These are phyloP conservation scores for Stratiomys singularior DNA, from an alignment of 2,888 invertebrate species.

Conservation along the genomic window DNA sequence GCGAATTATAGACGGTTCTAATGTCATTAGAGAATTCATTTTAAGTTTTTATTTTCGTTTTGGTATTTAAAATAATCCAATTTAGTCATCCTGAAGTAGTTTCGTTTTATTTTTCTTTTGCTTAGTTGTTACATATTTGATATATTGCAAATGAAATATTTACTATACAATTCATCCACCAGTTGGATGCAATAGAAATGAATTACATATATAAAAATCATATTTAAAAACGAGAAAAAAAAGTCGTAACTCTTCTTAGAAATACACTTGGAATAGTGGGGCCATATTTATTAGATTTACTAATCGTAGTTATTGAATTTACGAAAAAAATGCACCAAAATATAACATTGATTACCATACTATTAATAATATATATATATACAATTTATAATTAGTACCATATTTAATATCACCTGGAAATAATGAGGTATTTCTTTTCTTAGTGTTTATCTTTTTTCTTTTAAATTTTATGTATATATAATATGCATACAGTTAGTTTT, in stretches of 20 bases:
- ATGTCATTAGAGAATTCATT: no score
- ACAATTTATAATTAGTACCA: neutral
- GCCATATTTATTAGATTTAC: constrained; percentile 60
- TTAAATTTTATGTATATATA: no score
- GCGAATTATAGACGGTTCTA: no score
- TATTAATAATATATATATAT: constrained; percentile 2
- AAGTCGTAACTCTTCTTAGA: neutral
- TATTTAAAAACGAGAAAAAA: constrained; percentile 3
- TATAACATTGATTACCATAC: constrained; percentile 32
- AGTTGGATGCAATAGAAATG: neutral
- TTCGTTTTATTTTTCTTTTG: neutral
- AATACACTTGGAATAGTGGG: constrained; percentile 63
- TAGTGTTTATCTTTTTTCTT: no score
- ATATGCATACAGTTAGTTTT: no score
- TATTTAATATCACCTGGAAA: constrained; percentile 41
- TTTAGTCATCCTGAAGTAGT: constrained; percentile 29
- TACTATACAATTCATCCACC: neutral
- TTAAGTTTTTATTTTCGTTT: no score
- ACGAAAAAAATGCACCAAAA: constrained; percentile 47
- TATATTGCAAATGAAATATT: neutral
- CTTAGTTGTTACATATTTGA: neutral
- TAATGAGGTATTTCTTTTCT: constrained; percentile 38
- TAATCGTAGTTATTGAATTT: constrained; percentile 31
- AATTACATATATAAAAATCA: neutral
- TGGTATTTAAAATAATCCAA: neutral